Conservation (phyloP, 2,797 vertebrate species). For the Columba guinea region DNA sequence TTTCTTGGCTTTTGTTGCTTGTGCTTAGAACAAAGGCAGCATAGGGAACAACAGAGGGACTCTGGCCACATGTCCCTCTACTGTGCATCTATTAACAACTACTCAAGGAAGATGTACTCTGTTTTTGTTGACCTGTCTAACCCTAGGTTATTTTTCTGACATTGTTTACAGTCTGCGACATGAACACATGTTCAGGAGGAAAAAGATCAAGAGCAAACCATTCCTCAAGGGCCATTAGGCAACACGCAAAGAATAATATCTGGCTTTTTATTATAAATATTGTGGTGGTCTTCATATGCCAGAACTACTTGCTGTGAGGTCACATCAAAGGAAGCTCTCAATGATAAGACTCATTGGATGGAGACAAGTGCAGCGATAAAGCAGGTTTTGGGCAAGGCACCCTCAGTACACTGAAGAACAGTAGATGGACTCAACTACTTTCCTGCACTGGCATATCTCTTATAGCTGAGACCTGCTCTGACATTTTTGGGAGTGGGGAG, state of each 20-base stretch:
- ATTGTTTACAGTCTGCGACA: background rate
- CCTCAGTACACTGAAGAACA: background rate
- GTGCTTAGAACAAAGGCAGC: background rate
- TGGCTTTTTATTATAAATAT: background rate
- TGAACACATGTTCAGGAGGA: background rate
- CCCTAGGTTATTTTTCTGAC: background rate
- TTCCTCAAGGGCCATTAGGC: background rate
- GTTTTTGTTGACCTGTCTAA: background rate
- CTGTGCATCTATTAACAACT: background rate
- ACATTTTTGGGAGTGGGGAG: rapidly evolving
- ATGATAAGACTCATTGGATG: background rate
- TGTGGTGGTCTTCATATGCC: background rate
- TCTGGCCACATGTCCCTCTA: background rate
- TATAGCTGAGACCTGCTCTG: background rate
- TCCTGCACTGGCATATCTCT: background rate
- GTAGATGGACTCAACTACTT: background rate
- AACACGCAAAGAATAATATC: background rate
- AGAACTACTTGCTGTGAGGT: background rate
- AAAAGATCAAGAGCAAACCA: background rate
- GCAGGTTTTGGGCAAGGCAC: background rate
- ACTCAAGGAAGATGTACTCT: background rate
- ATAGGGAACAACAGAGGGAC: background rate
- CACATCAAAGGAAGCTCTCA: background rate
- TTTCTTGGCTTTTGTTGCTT: background rate
- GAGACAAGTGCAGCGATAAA: background rate